These are phyloP conservation scores for Pollachius pollachius DNA, from an alignment of 2,113 vertebrate species.

Conservation along the genomic window DNA sequence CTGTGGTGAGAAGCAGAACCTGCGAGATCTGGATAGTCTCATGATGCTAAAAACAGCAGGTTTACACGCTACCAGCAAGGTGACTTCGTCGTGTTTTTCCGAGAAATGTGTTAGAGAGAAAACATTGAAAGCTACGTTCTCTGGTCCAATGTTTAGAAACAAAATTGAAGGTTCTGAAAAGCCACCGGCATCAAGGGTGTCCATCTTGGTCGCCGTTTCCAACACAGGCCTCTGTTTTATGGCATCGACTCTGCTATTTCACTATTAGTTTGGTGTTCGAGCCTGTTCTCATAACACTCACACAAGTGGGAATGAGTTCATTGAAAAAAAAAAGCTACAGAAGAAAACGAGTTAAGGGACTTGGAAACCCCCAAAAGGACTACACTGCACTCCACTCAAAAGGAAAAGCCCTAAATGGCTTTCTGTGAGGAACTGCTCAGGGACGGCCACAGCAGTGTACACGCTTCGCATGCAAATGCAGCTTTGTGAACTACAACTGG, in stretches of 20 bases:
- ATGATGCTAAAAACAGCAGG: no score
- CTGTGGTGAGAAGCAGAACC: no score
- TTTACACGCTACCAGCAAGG: no score
- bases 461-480: constrained; percentile 79
- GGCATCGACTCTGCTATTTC: constrained; percentile 28
- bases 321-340: constrained; percentile 70
- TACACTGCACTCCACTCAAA: constrained; percentile 75
- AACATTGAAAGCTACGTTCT: no score
- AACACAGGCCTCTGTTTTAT: no score
- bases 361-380: constrained; percentile 78
- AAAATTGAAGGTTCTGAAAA: no score
- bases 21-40: no score
- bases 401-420: constrained; percentile 79
- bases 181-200: constrained; percentile 34
- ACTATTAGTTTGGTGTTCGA: constrained; percentile 65
- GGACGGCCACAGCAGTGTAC: constrained; percentile 80
- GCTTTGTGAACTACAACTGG: constrained; percentile 66
- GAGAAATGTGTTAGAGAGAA: no score
- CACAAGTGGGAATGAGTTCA: constrained; percentile 55
- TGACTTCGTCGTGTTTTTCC: no score
- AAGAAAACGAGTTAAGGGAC: constrained; percentile 80
- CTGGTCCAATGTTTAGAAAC: no score
- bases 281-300: constrained; percentile 35
- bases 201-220: constrained; percentile 32
- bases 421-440: constrained; percentile 77